These are phyloP conservation scores for Macrochelys suwanniensis DNA, from an alignment of 2,797 vertebrate species.

Conservation along the genomic window DNA sequence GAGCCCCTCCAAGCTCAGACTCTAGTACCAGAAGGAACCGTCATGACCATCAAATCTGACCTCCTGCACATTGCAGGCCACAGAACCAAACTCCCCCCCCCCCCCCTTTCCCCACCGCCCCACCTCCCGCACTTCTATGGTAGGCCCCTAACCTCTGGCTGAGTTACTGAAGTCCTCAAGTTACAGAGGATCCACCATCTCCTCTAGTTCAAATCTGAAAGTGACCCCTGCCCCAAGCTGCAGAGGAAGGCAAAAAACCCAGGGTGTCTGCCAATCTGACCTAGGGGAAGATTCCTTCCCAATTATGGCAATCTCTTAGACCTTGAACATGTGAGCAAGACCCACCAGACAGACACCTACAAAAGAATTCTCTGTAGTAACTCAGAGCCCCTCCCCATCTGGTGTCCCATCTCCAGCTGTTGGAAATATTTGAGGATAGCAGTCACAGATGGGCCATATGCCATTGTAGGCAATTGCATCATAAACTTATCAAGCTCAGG, in stretches of 20 bases:
- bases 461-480: background rate
- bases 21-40: background rate
- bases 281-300: background rate
- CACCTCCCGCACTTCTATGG: too few relatives aligned
- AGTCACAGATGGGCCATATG: background rate
- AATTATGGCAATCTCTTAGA: background rate
- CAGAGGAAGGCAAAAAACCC: background rate
- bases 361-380: background rate
- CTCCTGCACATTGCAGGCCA: background rate
- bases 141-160: background rate
- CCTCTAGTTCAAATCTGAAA: background rate
- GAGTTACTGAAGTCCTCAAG: background rate
- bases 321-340: too few relatives aligned
- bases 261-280: background rate
- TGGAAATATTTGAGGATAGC: background rate
- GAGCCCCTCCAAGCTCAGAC: background rate
- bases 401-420: background rate
- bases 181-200: background rate
- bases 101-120: too few relatives aligned
- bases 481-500: background rate
- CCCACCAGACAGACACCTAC: background rate
- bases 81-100: background rate
- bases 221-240: background rate
- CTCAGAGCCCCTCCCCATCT: background rate
- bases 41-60: background rate